Evolutionary conservation across 1,140 invertebrate genomes (phyloP), one percentile per base, ranked within the genome.

Genomic region (Anadara kagoshimensis): DNA sequence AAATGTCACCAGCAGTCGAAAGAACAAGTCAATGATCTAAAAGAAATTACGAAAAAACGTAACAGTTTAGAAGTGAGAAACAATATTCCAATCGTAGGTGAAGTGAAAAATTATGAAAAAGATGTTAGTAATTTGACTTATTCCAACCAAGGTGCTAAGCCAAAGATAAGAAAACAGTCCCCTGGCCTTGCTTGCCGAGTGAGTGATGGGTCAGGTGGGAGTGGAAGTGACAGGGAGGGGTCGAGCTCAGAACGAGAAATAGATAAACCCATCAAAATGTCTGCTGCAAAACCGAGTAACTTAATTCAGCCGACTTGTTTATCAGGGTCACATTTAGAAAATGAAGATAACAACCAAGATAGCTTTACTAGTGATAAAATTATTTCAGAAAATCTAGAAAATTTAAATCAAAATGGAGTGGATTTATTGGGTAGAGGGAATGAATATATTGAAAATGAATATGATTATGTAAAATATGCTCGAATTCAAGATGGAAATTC

Each of bases 401-500:
- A 41, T 47, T 12, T 10, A 7, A 47, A n/a, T n/a, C n/a, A 22
- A 16, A 64, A 64, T 51, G 51, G 41, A 36, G 43, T 22, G 29
- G 62, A 64, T 20, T 26, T 57, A 69, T 61, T 59, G 80, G 29
- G 29, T 36, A 36, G 29, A 36, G 7, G 29, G 7, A 36, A 36
- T 36, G 29, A 36, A 36, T 36, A 85, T 69, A 82, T 88, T 45
- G 79, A 85, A 67, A 87, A 86, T 77, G 89, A 88, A 64, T 86
- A 89, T 69, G 90, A 90, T 73, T 91, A 96, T 86, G 91, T 96
- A 78, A 95, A 97, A 86, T 96, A 96, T 88, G 94, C 95, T 74
- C 91, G 95, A 76, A 82, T 90, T 58, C 93, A 94, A 87, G 87
- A 90, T 75, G 90, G 94, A 45, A 94, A 94, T 91, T 93, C 94